phyloP scores from a whole-genome alignment of 2,797 vertebrate species.

The Sarcoramphus papa region DNA sequence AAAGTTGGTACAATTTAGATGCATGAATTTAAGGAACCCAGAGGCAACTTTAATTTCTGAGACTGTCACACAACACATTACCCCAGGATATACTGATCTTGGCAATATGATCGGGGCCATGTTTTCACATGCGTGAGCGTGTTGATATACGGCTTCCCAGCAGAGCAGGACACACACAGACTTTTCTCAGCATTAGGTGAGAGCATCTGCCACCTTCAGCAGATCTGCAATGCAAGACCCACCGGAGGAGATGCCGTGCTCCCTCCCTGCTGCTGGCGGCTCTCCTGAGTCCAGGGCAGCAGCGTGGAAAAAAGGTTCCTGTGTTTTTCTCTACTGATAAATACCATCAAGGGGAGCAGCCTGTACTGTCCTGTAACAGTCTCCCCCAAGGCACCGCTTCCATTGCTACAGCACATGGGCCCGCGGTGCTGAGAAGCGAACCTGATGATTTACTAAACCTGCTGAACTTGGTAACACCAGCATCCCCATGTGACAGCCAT shows the following conservation, averaged over 20 bases:
- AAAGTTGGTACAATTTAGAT: conserved; percentile 26
- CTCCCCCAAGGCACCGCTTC: not conserved
- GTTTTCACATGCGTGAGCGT: not conserved
- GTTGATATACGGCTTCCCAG: not conserved
- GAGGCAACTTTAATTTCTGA: conserved; percentile 33
- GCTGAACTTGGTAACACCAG: not conserved
- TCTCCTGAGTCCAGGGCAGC: not conserved
- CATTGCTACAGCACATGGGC: fast-evolving
- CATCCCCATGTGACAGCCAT: fast-evolving
- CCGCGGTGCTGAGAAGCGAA: not conserved
- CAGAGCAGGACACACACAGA: not conserved
- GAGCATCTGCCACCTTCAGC: not conserved
- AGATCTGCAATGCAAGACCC: not conserved
- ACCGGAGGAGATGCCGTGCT: not conserved
- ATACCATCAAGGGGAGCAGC: not conserved
- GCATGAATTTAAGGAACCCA: conserved; percentile 12
- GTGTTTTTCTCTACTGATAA: not conserved
- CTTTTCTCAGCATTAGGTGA: not conserved
- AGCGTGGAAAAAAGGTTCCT: not conserved
- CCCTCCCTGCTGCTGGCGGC: not conserved
- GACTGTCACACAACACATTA: conserved; percentile 1
- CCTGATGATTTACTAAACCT: not conserved
- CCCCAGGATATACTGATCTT: not conserved
- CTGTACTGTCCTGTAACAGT: too few relatives aligned
- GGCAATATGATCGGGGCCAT: not conserved